Percentiles rank a stretch among this genome's conserved stretches.
These are phyloP conservation scores for Phoxinus phoxinus DNA, from an alignment of 2,113 vertebrate species.

Conservation along the genomic window DNA sequence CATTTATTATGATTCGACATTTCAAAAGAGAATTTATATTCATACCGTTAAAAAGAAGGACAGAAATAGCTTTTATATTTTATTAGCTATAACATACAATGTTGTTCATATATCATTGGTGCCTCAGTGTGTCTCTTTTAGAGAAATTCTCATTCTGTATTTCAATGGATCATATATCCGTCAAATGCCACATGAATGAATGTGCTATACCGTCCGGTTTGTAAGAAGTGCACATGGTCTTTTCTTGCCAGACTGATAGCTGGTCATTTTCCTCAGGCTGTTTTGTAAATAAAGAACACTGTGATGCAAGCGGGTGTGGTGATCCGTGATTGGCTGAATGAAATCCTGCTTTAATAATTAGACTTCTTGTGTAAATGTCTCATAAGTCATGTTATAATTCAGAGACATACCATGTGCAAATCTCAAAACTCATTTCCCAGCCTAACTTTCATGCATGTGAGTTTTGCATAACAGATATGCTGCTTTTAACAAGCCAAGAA, in stretches of 20 bases:
- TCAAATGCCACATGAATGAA: constrained; percentile 18
- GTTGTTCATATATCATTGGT: constrained; percentile 12
- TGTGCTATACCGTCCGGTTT: constrained; percentile 10
- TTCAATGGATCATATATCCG: constrained; percentile 7
- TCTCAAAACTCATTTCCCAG: background rate
- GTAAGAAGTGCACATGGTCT: constrained; percentile 13
- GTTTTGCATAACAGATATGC: constrained; percentile 23
- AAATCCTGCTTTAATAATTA: background rate
- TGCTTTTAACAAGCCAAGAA: constrained; percentile 10
- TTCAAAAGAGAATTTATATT: constrained; percentile 21
- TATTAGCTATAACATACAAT: constrained; percentile 38
- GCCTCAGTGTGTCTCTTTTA: constrained; percentile 6
- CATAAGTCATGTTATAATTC: background rate
- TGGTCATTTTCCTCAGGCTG: constrained; percentile 39
- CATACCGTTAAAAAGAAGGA: background rate
- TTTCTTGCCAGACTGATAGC: constrained; percentile 36
- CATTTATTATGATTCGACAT: constrained; percentile 4
- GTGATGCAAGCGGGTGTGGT: constrained; percentile 28
- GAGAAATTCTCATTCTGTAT: background rate
- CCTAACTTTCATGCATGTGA: background rate
- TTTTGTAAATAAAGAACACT: constrained; percentile 52
- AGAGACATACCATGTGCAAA: background rate
- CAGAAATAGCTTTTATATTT: constrained; percentile 32
- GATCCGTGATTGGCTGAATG: background rate
- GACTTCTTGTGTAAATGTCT: constrained; percentile 5